Evolutionary conservation across 2,113 vertebrate genomes (phyloP).

Genomic region (Phyllostomus discolor): DNA sequence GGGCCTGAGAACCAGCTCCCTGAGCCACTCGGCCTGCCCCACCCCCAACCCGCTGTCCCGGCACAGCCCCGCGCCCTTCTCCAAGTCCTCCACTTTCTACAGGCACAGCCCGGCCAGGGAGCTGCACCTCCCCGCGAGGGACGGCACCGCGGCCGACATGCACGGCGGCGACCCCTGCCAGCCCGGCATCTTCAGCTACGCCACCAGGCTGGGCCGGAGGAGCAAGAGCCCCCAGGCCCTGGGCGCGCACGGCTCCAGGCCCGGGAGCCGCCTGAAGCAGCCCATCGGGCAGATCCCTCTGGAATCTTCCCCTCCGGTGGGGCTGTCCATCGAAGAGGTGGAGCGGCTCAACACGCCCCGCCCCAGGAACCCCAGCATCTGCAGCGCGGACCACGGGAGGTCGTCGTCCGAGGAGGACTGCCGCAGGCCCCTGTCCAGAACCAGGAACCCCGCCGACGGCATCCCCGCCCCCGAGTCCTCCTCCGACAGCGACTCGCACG

Average conservation of each 20-base stretch:
- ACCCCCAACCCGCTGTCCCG: conserved; percentile 92
- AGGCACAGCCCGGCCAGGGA: conserved; percentile 93
- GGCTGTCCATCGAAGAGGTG: conserved; percentile 96
- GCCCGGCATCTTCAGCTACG: conserved; percentile 92
- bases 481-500: conserved; percentile 98
- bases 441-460: conserved; percentile 94
- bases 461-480: conserved; percentile 95
- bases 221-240: conserved; percentile 96
- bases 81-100: conserved; percentile 92
- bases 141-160: conserved; percentile 85
- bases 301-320: conserved; percentile 92
- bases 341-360: conserved; percentile 97
- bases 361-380: conserved; percentile 96
- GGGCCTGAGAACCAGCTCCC: conserved; percentile 87
- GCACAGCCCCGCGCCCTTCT: conserved; percentile 95
- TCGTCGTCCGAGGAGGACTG: conserved; percentile 97
- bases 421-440: conserved; percentile 91
- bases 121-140: conserved; percentile 90
- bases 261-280: conserved; percentile 94
- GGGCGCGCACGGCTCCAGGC: conserved; percentile 89
- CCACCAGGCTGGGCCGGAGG: conserved; percentile 91
- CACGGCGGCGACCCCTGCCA: conserved; percentile 86
- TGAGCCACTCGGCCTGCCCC: conserved; percentile 93
- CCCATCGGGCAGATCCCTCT: conserved; percentile 92
- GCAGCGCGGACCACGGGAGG: conserved; percentile 96